Percentiles rank a stretch among this genome's conserved stretches.
phyloP scores from a whole-genome alignment of 2,888 invertebrate genomes.

The Tenthredo scrophulariae region DNA sequence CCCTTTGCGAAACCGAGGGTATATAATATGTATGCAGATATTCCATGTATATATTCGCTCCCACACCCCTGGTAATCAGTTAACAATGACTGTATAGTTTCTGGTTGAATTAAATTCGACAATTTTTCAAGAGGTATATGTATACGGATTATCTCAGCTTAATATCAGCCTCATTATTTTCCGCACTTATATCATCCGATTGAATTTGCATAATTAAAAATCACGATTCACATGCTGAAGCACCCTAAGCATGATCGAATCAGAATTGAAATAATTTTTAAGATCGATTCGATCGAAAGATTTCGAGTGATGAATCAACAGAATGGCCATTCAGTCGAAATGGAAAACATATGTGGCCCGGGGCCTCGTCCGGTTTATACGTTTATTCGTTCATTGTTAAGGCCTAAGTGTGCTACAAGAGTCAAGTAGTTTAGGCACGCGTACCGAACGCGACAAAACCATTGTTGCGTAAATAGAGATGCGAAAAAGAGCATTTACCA shows the following conservation, averaged over 20 bases:
- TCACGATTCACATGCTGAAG: not conserved
- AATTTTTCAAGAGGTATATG: not conserved
- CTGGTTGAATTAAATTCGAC: slow-evolving; percentile 2
- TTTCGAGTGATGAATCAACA: not conserved
- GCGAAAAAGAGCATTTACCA: slow-evolving; percentile 68
- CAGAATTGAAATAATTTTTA: slow-evolving; percentile 16
- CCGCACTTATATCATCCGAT: not conserved
- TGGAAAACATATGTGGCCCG: slow-evolving; percentile 45
- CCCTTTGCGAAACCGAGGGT: slow-evolving; percentile 52
- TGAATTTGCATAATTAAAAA: not conserved
- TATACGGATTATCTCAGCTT: not conserved
- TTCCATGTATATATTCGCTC: slow-evolving; percentile 5
- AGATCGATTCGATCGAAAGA: not conserved
- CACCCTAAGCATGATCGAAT: slow-evolving; percentile 31
- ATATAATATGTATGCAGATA: not conserved
- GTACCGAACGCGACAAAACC: slow-evolving; percentile 66
- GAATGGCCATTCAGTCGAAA: slow-evolving; percentile 24
- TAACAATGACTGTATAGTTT: slow-evolving; percentile 9
- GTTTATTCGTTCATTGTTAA: slow-evolving; percentile 32
- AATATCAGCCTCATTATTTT: not conserved
- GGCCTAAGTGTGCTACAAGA: slow-evolving; percentile 63
- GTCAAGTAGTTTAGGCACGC: slow-evolving; percentile 67
- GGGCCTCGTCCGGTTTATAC: not conserved
- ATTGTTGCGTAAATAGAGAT: slow-evolving; percentile 77
- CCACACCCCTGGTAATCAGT: not conserved